Evolutionary conservation across 2,888 invertebrate species (phyloP), one percentile per base, ranked within the genome.

Genomic region (Zonitis immaculata): DNA sequence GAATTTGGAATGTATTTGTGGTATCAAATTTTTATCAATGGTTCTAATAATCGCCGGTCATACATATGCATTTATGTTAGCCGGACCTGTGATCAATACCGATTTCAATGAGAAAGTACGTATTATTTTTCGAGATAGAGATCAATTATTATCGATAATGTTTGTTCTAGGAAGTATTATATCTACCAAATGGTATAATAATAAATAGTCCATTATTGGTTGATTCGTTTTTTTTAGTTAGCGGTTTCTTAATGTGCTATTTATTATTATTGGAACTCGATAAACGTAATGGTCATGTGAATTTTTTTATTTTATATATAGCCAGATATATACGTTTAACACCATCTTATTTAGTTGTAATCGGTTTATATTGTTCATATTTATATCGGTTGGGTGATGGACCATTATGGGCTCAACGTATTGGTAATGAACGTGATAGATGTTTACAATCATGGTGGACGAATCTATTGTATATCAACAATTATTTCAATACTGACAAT

Each of bases 291-390:
- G 85, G 85, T 25, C 78, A 61, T 58, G 44, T 88, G 5, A 88
- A 87, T 71, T 75, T 86, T 53, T 61, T 83, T 25, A 72, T 83
- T 3, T 76, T 88, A 20, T 80, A 87, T 64, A 67, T 86, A 47
- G 84, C 82, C 53, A 80, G 88, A 58, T 88, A 87, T 68, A 80
- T 87, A 56, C 83, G 88, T 86, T 85, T 88, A 54, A 87, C 87
- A 16, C 87, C 88, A 47, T 83, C 86, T 0, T 88, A 88, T 64
- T 11, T 53, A n/a, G 54, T 51, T 0, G 80, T 90, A 12, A 80
- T 91, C 66, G 80, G 84, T 16, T 82, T 89, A 64, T 88, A 88
- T 71, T 83, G 85, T 72, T 88, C 89, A 0, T 84, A 87, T 80
- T 76, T 89, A 46, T 79, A 82, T 3, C 82, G 83, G 67, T 73